These are phyloP conservation scores for Lethenteron reissneri DNA, from an alignment of 2,113 vertebrate genomes.

Conservation along the genomic window DNA sequence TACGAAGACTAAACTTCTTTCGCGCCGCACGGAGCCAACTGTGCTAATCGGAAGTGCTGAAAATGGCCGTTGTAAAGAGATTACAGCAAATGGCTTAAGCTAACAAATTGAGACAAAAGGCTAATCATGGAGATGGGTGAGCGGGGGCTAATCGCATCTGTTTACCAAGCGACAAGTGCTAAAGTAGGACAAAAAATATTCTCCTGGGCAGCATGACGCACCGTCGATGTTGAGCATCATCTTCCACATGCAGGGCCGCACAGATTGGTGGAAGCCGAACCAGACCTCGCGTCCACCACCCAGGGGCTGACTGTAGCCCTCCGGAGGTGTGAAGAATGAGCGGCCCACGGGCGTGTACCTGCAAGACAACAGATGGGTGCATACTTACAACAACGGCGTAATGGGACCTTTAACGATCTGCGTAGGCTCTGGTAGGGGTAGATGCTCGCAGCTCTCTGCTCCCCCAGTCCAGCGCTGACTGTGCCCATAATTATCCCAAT, in stretches of 20 bases:
- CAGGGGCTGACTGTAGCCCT: slow-evolving; percentile 94
- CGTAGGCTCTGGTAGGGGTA: neutral
- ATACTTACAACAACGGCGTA: slow-evolving; percentile 13
- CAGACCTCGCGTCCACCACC: slow-evolving; percentile 90
- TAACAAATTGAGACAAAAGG: too few species aligned
- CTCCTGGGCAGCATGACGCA: slow-evolving; percentile 16
- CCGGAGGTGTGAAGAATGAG: slow-evolving; percentile 89
- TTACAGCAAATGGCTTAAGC: too few species aligned
- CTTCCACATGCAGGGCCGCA: slow-evolving; percentile 97
- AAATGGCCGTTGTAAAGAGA: too few species aligned
- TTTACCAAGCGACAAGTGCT: too few species aligned
- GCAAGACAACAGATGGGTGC: slow-evolving; percentile 4
- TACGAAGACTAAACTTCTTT: too few species aligned
- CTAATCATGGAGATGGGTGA: too few species aligned
- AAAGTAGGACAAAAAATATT: too few species aligned
- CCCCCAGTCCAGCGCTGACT: too few species aligned
- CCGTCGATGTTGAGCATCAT: slow-evolving; percentile 99
- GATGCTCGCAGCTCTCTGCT: neutral
- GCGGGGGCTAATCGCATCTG: too few species aligned
- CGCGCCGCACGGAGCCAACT: too few species aligned
- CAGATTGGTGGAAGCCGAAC: slow-evolving; percentile 97
- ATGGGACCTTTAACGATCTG: slow-evolving; percentile 10
- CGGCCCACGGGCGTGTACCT: slow-evolving; percentile 95
- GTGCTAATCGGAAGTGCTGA: too few species aligned
- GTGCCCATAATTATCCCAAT: slow-evolving; percentile 2